phyloP scores from a whole-genome alignment of 2,113 vertebrate species.

The Hepsetus odoe region DNA sequence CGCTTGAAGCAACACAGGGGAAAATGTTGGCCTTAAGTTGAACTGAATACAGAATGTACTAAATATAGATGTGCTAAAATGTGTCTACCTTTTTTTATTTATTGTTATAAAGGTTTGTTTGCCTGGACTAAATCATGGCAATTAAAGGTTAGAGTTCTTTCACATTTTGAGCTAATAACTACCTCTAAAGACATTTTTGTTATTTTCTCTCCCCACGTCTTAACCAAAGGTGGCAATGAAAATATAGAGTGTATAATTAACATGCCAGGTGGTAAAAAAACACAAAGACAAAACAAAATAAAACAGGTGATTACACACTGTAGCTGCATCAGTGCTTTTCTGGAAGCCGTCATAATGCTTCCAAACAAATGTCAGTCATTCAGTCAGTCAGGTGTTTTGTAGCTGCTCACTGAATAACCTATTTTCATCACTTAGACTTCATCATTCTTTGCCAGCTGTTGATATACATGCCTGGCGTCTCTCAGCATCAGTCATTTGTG shows the following conservation, averaged over 20 bases:
- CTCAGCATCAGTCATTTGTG: conserved; percentile 24
- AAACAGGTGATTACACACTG: not conserved
- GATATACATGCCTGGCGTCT: not conserved
- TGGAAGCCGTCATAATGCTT: not conserved
- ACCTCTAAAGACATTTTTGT: too few species aligned
- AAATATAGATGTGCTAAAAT: not conserved
- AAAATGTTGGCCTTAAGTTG: not conserved
- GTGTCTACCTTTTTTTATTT: too few species aligned
- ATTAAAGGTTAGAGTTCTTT: conserved; percentile 17
- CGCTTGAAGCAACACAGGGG: not conserved
- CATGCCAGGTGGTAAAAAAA: too few species aligned
- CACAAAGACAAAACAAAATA: too few species aligned
- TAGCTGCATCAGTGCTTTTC: not conserved
- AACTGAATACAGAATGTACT: not conserved
- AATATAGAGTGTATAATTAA: not conserved
- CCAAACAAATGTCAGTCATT: not conserved
- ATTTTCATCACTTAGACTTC: conserved; percentile 14
- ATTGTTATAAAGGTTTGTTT: too few species aligned
- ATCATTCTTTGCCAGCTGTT: conserved; percentile 5
- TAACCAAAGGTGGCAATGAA: conserved; percentile 2
- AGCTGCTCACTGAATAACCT: not conserved
- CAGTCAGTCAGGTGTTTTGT: not conserved
- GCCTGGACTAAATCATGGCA: not conserved
- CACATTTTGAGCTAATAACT: conserved; percentile 7
- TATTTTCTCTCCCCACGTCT: not conserved